Percentiles rank a stretch among this genome's conserved stretches.
Evolutionary conservation across 1,140 invertebrate species (phyloP).

Genomic region (Scylla paramamosain): DNA sequence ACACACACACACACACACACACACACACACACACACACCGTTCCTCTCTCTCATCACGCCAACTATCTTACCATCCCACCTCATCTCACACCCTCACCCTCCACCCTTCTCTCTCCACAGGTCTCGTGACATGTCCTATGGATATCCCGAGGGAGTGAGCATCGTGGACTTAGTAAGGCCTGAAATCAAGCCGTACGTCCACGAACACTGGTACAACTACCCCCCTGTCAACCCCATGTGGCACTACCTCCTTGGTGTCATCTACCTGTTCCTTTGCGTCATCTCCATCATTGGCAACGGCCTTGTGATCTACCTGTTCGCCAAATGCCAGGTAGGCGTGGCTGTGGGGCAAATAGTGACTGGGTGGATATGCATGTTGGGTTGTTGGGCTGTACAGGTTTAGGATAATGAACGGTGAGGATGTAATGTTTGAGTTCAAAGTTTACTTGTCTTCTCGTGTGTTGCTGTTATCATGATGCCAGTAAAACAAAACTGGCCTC

Average conservation of each 20-base stretch:
- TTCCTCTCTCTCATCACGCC: neutral
- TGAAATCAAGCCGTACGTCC: conserved; percentile 78
- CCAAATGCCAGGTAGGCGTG: conserved; percentile 82
- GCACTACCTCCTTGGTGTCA: conserved; percentile 81
- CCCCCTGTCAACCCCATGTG: conserved; percentile 79
- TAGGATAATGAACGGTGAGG: too few relatives aligned
- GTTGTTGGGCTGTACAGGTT: too few relatives aligned
- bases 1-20: too few relatives aligned
- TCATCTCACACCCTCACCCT: neutral
- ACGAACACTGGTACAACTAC: conserved; percentile 79
- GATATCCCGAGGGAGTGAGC: conserved; percentile 53
- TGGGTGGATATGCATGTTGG: too few relatives aligned
- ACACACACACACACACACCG: too few relatives aligned
- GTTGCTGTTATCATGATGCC: too few relatives aligned
- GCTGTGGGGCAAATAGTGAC: too few relatives aligned
- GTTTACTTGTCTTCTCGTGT: too few relatives aligned
- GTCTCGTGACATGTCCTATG: neutral
- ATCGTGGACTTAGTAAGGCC: conserved; percentile 73
- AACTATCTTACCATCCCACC: neutral
- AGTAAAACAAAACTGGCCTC: too few relatives aligned
- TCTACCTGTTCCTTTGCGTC: conserved; percentile 80
- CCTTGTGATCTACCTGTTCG: conserved; percentile 93
- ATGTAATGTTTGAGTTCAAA: neutral
- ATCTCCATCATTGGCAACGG: conserved; percentile 85
- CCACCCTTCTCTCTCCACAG: neutral